phyloP scores from a whole-genome alignment of 2,113 vertebrate species.

The Salminus brasiliensis region DNA sequence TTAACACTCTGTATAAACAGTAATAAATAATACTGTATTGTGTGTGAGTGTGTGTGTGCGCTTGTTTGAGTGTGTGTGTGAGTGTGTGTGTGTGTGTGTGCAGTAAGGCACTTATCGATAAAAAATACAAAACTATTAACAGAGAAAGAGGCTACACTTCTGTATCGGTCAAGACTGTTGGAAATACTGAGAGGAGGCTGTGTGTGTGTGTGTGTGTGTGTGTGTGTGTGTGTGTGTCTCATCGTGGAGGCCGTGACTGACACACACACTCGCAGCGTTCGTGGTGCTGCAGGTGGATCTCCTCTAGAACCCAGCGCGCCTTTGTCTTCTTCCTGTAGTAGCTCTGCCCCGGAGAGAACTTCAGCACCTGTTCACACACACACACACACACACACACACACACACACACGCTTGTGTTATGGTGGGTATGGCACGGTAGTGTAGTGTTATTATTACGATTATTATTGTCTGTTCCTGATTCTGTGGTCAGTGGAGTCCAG shows the following conservation, averaged over 20 bases:
- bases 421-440: too few relatives aligned
- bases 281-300: conserved; percentile 92
- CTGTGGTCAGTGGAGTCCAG: too few relatives aligned
- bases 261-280: conserved; percentile 92
- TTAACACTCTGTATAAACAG: conserved; percentile 4
- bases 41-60: conserved; percentile 1
- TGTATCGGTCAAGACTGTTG: background rate
- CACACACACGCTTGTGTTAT: background rate
- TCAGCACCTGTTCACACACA: conserved; percentile 82
- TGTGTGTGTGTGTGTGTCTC: conserved; percentile 59
- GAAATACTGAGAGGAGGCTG: background rate
- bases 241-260: conserved; percentile 89
- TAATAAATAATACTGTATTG: conserved; percentile 30
- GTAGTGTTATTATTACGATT: too few relatives aligned
- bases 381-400: conserved; percentile 24
- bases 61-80: background rate
- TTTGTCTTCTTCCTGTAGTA: conserved; percentile 72
- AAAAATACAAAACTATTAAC: background rate
- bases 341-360: conserved; percentile 83
- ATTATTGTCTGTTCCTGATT: too few relatives aligned
- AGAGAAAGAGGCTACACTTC: background rate
- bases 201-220: background rate
- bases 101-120: background rate
- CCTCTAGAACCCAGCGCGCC: conserved; percentile 81
- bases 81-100: background rate